A percentile compares a stretch with the other conserved stretches of the same genome.
Conservation (phyloP, 2,113 vertebrate species). For the Dinomys branickii region DNA sequence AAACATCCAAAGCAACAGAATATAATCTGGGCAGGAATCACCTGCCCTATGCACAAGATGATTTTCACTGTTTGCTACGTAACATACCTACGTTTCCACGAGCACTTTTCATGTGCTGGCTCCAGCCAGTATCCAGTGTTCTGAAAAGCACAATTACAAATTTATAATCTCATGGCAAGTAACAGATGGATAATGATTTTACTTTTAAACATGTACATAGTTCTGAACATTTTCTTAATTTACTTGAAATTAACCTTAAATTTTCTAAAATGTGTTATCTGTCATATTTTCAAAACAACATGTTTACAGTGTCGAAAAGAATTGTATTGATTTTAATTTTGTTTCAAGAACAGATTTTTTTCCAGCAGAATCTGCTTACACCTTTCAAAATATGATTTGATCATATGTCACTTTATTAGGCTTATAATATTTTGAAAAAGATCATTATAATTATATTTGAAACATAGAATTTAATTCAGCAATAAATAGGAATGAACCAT, state of each 20-base stretch:
- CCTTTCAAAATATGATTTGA: neutral
- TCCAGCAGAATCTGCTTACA: neutral
- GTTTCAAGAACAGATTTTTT: neutral
- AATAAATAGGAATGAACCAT: neutral
- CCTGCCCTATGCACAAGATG: neutral
- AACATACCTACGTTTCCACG: neutral
- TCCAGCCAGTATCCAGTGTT: neutral
- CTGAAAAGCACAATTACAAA: neutral
- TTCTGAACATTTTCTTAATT: neutral
- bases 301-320: neutral
- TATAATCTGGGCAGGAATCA: neutral
- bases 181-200: neutral
- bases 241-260: neutral
- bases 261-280: slow-evolving; percentile 2
- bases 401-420: neutral
- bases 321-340: slow-evolving; percentile 14
- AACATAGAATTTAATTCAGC: neutral
- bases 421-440: neutral
- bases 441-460: slow-evolving; percentile 8
- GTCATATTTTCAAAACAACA: neutral
- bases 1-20: neutral
- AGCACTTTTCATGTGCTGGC: neutral
- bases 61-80: neutral
- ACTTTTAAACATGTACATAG: neutral
- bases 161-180: neutral